Evolutionary conservation across 2,888 invertebrate genomes (phyloP), one percentile per base, ranked within the genome.

Genomic region (Toxonevra muliebris): DNA sequence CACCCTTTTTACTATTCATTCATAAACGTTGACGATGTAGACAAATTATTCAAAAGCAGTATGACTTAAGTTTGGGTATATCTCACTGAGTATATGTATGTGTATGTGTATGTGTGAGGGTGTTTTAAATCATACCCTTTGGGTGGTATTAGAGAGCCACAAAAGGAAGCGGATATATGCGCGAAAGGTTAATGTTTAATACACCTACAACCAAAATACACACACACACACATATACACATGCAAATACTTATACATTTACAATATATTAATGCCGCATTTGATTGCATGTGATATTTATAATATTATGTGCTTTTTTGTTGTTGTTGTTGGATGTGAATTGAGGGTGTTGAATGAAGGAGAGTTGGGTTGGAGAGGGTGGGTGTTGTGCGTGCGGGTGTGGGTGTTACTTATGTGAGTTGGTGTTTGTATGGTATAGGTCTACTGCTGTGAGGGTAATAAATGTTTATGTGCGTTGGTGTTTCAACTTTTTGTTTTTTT

Each of bases 111-210:
- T 11, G 41, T 57, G 45, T 15, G 41, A 65, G 68, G 67, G 65
- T 66, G 61, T 59, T 68, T 69, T 69, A 69, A 70, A n/a, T 15
- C 30, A 30, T 53, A 17, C 20, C 58, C 48, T 58, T 41, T 43
- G 48, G 58, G 57, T 65, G 65, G 65, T 65, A 58, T 58, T 71
- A 69, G 71, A 72, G 69, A 71, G 72, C 69, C 72, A 57, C 66
- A 72, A 73, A 72, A 68, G 73, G 75, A 77, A 76, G 74, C 76
- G 78, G 76, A 79, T 76, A 76, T 74, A 73, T 76, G 74, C 76
- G 71, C 75, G 76, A 77, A 75, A 76, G 76, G 76, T 78, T 78
- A 79, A 78, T 76, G 72, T 74, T 73, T 71, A 70, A 72, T 60
- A 70, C 73, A 74, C 73, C 70, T 70, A 20, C 54, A 41, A 17